A percentile compares a stretch with the other conserved stretches of the same genome.
Evolutionary conservation across 2,888 invertebrate species (phyloP).

Genomic region (Mimachlamys varia): DNA sequence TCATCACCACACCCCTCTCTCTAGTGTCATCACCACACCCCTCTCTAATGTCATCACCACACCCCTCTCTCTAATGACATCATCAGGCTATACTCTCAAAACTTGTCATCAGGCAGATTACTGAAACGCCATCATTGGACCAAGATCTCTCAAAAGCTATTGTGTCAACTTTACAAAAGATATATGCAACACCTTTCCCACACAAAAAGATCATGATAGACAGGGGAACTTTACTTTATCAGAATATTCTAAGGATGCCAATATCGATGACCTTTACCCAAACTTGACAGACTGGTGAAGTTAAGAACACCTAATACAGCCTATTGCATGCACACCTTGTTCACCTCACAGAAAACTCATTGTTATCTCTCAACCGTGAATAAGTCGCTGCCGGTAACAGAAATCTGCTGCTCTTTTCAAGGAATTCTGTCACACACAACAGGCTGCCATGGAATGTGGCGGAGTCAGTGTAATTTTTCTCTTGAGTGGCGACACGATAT

Average conservation of each 20-base stretch:
- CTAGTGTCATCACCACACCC: no score
- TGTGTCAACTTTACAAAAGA: no score
- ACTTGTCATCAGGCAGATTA: no score
- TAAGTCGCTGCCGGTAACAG: slow-evolving; percentile 19
- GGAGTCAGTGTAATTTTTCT: slow-evolving; percentile 11
- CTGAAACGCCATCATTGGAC: no score
- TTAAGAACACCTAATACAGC: not conserved
- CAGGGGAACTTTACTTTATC: not conserved
- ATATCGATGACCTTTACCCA: not conserved
- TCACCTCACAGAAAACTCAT: not conserved
- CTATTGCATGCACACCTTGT: not conserved
- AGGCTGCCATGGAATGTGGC: not conserved
- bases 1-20: not conserved
- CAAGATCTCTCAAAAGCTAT: no score
- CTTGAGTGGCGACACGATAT: slow-evolving; percentile 30
- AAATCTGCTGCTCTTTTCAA: slow-evolving; percentile 25
- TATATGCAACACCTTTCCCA: not conserved
- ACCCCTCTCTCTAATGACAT: no score
- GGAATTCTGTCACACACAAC: slow-evolving; percentile 25
- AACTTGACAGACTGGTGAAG: not conserved
- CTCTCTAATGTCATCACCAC: no score
- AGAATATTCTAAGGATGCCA: not conserved
- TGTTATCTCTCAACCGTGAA: not conserved
- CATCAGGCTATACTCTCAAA: no score
- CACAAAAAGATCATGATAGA: not conserved